Evolutionary conservation across 2,888 invertebrate genomes (phyloP).

Genomic region (Oscheius sp.): DNA sequence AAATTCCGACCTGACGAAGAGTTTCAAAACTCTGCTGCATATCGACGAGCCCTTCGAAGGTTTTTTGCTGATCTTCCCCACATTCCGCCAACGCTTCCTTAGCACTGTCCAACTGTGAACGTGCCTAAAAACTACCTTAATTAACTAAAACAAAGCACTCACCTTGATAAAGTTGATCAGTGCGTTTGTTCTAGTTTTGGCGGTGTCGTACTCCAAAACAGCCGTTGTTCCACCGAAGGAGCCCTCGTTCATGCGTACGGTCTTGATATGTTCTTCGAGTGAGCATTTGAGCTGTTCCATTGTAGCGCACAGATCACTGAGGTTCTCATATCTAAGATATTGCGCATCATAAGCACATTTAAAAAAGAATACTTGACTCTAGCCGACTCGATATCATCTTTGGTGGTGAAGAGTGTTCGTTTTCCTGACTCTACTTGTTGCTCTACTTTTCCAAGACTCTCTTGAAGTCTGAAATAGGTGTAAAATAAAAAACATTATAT

Average conservation of each 20-base stretch:
- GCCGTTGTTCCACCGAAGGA: slow-evolving; percentile 37
- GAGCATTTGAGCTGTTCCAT: slow-evolving; percentile 40
- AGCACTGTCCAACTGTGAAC: slow-evolving; percentile 36
- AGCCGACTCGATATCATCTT: slow-evolving; percentile 29
- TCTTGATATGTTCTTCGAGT: slow-evolving; percentile 43
- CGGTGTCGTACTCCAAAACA: slow-evolving; percentile 43
- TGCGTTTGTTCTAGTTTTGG: slow-evolving; percentile 40
- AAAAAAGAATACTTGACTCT: slow-evolving; percentile 9
- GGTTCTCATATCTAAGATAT: slow-evolving; percentile 42
- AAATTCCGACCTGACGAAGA: slow-evolving; percentile 31
- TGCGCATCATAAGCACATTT: not conserved
- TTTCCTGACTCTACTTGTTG: slow-evolving; percentile 10
- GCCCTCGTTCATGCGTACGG: slow-evolving; percentile 37
- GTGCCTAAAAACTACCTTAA: slow-evolving; percentile 35
- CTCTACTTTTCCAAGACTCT: not conserved
- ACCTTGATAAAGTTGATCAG: slow-evolving; percentile 45
- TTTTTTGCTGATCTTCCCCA: slow-evolving; percentile 39
- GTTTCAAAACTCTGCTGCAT: slow-evolving; percentile 45
- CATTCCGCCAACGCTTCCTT: slow-evolving; percentile 40
- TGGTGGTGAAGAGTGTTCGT: slow-evolving; percentile 7
- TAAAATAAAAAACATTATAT: not conserved
- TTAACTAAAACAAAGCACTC: not conserved
- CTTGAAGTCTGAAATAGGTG: not conserved
- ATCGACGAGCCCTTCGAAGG: slow-evolving; percentile 39
- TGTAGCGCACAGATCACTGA: slow-evolving; percentile 39